These are phyloP conservation scores for Misgurnus mizolepis DNA, from an alignment of 2,113 vertebrate genomes.

Conservation along the genomic window DNA sequence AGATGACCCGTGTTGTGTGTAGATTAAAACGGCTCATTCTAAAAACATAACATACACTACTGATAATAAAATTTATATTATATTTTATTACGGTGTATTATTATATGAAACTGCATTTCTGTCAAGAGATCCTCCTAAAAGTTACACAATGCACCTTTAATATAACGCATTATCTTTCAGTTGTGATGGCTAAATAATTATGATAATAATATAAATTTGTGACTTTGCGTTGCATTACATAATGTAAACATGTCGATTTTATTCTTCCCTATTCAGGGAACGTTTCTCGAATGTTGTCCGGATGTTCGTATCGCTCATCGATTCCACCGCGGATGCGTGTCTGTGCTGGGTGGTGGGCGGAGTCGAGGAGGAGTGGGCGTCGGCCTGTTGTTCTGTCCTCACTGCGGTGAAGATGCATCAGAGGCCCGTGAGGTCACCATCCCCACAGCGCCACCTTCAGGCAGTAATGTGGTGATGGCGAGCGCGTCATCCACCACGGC, in stretches of 20 bases:
- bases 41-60: too few species aligned
- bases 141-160: too few species aligned
- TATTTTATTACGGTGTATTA: too few species aligned
- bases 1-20: too few species aligned
- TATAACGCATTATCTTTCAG: too few species aligned
- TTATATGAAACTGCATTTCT: too few species aligned
- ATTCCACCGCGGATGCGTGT: conserved; percentile 89
- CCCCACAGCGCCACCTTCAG: conserved; percentile 67
- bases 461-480: conserved; percentile 77
- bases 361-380: conserved; percentile 62
- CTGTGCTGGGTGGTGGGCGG: conserved; percentile 78
- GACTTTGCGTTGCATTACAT: too few species aligned
- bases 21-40: too few species aligned
- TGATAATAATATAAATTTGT: too few species aligned
- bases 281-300: conserved; percentile 89
- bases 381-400: conserved; percentile 90
- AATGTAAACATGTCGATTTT: neutral
- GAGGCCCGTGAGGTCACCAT: conserved; percentile 90
- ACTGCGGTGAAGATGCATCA: conserved; percentile 89
- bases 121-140: too few species aligned
- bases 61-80: too few species aligned
- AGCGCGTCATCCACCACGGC: conserved; percentile 71
- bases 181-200: too few species aligned
- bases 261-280: conserved; percentile 72
- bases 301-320: conserved; percentile 89